phyloP scores from a whole-genome alignment of 2,888 invertebrate genomes.

The Eremobia ochroleuca region DNA sequence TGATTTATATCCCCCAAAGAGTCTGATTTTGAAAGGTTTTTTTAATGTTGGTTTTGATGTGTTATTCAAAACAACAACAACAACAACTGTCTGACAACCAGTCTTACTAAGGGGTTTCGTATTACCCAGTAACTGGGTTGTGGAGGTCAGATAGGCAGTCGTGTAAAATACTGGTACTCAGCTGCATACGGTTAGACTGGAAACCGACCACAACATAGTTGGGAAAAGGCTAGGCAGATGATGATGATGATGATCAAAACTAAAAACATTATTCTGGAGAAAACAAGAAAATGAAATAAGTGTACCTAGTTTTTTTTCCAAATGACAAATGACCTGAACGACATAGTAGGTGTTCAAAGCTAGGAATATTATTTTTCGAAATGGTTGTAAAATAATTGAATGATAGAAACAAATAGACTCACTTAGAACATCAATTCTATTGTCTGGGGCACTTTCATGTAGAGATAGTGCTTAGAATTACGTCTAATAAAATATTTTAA shows the following conservation, averaged over 20 bases:
- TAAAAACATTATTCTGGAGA: background rate
- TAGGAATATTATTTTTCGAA: background rate
- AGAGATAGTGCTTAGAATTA: background rate
- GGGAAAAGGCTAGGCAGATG: too few species aligned
- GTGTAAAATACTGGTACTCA: too few species aligned
- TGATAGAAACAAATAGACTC: background rate
- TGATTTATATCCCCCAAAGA: background rate
- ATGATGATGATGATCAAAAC: background rate
- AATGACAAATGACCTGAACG: background rate
- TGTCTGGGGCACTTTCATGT: background rate
- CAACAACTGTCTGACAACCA: too few species aligned
- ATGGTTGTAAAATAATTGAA: background rate
- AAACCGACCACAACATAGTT: too few species aligned
- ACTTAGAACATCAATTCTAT: background rate
- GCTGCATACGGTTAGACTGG: too few species aligned
- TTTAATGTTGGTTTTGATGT: background rate
- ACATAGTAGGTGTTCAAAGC: background rate
- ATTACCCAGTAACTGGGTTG: too few species aligned
- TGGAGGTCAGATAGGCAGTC: too few species aligned
- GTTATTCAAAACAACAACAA: too few species aligned
- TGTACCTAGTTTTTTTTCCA: background rate
- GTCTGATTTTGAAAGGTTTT: background rate
- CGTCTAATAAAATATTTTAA: background rate
- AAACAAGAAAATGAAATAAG: background rate
- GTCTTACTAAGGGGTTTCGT: too few species aligned